These are phyloP conservation scores for Drosophila arizonae DNA, from an alignment of 1,140 invertebrate genomes.

Conservation along the genomic window DNA sequence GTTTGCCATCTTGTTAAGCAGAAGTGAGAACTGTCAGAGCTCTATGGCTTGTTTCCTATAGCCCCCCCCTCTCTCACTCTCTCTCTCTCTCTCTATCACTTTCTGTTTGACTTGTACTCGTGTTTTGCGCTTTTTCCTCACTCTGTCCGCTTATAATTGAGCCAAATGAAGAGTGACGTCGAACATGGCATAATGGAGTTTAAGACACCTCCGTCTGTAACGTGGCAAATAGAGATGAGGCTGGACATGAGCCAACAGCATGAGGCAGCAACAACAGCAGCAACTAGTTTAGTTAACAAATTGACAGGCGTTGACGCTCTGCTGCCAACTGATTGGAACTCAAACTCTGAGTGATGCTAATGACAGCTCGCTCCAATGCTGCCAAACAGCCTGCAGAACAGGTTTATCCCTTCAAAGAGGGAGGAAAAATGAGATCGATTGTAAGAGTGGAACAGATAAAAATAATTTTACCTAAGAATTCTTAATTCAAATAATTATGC, in stretches of 20 bases:
- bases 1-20: conserved; percentile 35
- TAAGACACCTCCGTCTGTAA: conserved; percentile 64
- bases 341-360: background rate
- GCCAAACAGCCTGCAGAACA: too few species aligned
- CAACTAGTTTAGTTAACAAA: background rate
- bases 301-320: conserved; percentile 2
- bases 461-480: too few species aligned
- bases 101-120: background rate
- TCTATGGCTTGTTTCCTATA: too few species aligned
- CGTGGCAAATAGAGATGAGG: conserved; percentile 32
- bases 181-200: conserved; percentile 77
- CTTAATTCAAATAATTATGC: too few species aligned
- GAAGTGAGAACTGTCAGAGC: background rate
- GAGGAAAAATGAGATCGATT: too few species aligned
- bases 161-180: conserved; percentile 75
- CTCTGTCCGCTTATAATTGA: conserved; percentile 56
- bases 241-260: background rate
- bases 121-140: conserved; percentile 21
- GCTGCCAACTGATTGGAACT: conserved; percentile 29
- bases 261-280: conserved; percentile 1
- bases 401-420: too few species aligned
- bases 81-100: background rate
- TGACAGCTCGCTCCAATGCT: background rate
- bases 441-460: too few species aligned
- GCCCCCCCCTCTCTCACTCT: background rate